A percentile compares a stretch with the other conserved stretches of the same genome.
These are phyloP conservation scores for Epinotia bilunana DNA, from an alignment of 2,888 invertebrate genomes.

Conservation along the genomic window DNA sequence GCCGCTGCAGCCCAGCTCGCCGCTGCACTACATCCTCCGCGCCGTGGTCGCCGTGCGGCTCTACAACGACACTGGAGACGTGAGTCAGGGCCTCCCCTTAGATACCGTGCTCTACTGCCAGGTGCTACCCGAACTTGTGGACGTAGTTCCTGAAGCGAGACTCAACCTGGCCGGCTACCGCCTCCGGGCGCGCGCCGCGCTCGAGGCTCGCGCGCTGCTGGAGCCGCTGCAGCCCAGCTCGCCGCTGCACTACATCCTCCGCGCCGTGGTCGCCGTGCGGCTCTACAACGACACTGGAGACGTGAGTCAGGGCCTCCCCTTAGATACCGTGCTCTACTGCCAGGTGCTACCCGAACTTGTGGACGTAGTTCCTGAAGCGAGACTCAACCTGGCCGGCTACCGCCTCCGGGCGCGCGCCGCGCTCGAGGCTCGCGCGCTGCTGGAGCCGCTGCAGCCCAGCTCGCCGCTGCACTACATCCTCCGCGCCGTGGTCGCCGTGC, in stretches of 20 bases:
- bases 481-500: conserved; percentile 97
- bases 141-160: no score
- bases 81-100: no score
- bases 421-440: conserved; percentile 93
- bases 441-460: conserved; percentile 96
- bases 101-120: no score
- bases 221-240: conserved; percentile 96
- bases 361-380: no score
- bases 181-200: conserved; percentile 93
- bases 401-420: conserved; percentile 95
- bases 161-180: conserved; percentile 98
- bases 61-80: conserved; percentile 90
- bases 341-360: no score
- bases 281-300: conserved; percentile 92
- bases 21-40: conserved; percentile 98
- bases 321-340: no score
- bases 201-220: conserved; percentile 94
- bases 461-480: conserved; percentile 98
- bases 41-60: conserved; percentile 97
- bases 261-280: conserved; percentile 97
- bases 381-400: conserved; percentile 98
- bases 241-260: conserved; percentile 97
- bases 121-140: no score
- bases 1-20: conserved; percentile 95
- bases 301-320: no score